A percentile compares a stretch with the other conserved stretches of the same genome.
These are phyloP conservation scores for Diachasma alloeum DNA, from an alignment of 1,140 invertebrate genomes.

Conservation along the genomic window DNA sequence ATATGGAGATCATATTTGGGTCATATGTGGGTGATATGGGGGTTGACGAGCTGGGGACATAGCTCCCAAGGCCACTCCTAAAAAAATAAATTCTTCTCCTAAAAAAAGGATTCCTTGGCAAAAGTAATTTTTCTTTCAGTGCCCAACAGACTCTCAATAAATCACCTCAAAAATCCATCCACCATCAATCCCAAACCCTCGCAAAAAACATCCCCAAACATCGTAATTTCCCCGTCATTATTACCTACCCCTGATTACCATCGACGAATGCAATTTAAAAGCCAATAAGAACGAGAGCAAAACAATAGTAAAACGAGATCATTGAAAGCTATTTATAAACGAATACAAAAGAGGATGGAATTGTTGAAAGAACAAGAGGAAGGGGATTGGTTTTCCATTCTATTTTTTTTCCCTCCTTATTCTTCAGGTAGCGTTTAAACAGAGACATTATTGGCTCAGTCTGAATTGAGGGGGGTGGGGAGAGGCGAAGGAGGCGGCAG, in stretches of 20 bases:
- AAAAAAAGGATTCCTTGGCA: no score
- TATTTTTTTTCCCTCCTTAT: constrained; percentile 1
- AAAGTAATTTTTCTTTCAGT: no score
- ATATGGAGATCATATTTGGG: no score
- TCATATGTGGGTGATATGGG: no score
- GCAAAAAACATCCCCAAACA: neutral
- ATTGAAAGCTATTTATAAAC: constrained; percentile 3
- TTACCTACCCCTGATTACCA: neutral
- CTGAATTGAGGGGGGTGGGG: neutral
- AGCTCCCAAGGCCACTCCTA: no score
- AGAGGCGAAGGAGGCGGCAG: neutral
- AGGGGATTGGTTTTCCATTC: neutral
- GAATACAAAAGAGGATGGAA: neutral
- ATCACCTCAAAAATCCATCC: neutral
- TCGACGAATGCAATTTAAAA: neutral
- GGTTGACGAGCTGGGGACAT: no score
- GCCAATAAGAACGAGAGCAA: neutral
- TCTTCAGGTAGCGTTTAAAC: constrained; percentile 27
- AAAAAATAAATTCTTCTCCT: no score
- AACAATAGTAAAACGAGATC: neutral
- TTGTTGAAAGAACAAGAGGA: constrained; percentile 10
- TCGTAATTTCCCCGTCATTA: neutral
- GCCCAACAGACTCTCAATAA: no score
- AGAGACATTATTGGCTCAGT: constrained; percentile 31
- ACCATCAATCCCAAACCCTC: neutral